A percentile compares a stretch with the other conserved stretches of the same genome.
Evolutionary conservation across 2,113 vertebrate species (phyloP).

Genomic region (Typhlomys cinereus): DNA sequence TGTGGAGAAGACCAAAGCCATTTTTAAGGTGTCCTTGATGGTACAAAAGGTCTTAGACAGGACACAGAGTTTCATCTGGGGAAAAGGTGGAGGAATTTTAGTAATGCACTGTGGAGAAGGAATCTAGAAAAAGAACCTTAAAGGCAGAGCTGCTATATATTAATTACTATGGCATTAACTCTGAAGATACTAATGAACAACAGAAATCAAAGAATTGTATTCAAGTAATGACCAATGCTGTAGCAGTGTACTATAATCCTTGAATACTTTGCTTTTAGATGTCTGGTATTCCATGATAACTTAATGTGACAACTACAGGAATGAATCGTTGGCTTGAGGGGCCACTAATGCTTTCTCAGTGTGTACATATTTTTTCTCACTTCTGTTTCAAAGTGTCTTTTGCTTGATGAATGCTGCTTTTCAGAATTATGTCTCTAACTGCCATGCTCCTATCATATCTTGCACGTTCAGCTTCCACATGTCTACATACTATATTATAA

Average conservation of each 20-base stretch:
- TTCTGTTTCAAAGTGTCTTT: not conserved
- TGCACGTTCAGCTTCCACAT: too few relatives aligned
- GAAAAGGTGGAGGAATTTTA: not conserved
- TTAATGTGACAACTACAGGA: not conserved
- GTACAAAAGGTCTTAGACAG: not conserved
- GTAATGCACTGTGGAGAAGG: accelerated
- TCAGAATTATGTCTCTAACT: not conserved
- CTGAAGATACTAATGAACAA: not conserved
- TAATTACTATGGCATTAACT: not conserved
- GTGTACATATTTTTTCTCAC: not conserved
- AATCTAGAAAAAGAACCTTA: not conserved
- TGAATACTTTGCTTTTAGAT: not conserved
- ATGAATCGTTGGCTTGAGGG: not conserved
- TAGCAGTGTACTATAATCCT: not conserved
- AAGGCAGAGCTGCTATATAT: not conserved
- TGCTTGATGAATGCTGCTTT: not conserved
- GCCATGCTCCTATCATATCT: not conserved
- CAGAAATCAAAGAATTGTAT: not conserved
- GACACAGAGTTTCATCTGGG: not conserved
- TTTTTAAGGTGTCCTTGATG: not conserved
- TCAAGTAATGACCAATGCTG: not conserved
- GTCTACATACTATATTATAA: not conserved
- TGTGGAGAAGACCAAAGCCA: not conserved
- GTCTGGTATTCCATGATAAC: not conserved
- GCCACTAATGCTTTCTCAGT: not conserved